Conservation (phyloP, 2,113 vertebrate species). For the Chloropsis hardwickii region DNA sequence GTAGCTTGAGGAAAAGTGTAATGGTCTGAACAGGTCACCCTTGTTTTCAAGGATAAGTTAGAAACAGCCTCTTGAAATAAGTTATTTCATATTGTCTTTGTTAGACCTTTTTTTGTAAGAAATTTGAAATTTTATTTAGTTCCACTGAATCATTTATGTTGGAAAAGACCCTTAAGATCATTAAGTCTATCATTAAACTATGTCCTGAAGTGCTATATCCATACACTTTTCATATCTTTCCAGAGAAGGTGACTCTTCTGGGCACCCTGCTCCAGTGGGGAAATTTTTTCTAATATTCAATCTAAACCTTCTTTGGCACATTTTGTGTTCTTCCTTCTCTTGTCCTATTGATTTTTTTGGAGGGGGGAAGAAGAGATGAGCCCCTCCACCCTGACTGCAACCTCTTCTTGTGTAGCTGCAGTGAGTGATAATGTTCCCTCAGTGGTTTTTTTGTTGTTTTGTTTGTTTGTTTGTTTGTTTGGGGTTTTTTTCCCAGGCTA, state of each 20-base stretch:
- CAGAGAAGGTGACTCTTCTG: too few relatives aligned
- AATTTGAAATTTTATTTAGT: fast-evolving
- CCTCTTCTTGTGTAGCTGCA: not conserved
- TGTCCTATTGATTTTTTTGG: not conserved
- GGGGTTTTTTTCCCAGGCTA: not conserved
- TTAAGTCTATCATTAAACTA: not conserved
- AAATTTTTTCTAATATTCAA: not conserved
- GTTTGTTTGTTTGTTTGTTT: too few relatives aligned
- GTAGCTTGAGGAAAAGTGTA: fast-evolving
- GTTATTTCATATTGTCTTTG: fast-evolving
- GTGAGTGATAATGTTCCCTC: fast-evolving
- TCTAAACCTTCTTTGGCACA: not conserved
- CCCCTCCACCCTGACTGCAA: fast-evolving
- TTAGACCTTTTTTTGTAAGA: fast-evolving
- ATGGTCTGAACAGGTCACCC: fast-evolving
- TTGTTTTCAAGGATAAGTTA: fast-evolving
- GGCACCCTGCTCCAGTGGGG: fast-evolving
- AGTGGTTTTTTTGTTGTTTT: not conserved
- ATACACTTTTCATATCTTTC: not conserved
- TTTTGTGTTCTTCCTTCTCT: not conserved
- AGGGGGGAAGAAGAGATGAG: too few relatives aligned
- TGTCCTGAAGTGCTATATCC: not conserved
- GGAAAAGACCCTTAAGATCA: not conserved
- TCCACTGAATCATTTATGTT: not conserved
- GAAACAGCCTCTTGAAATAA: fast-evolving